A percentile compares a stretch with the other conserved stretches of the same genome.
These are phyloP conservation scores for Chouioia cunea DNA, from an alignment of 2,888 invertebrate species.

Conservation along the genomic window DNA sequence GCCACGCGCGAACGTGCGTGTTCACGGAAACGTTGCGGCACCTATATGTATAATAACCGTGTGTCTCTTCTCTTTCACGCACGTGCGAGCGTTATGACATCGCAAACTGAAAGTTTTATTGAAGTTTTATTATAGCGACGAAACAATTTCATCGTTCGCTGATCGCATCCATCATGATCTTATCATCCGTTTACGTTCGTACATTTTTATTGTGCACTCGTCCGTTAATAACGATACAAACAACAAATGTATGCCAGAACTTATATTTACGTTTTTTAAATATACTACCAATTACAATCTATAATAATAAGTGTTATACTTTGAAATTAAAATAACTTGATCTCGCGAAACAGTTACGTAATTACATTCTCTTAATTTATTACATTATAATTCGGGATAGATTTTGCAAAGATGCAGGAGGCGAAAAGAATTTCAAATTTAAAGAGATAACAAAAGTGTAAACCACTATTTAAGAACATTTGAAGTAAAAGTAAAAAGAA, in stretches of 20 bases:
- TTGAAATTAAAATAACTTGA: too few species aligned
- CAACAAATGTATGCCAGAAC: too few species aligned
- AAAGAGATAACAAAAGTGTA: too few species aligned
- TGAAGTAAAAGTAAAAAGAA: too few species aligned
- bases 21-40: background rate
- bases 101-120: background rate
- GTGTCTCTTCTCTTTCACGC: background rate
- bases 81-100: background rate
- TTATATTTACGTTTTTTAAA: background rate
- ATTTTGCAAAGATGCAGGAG: too few species aligned
- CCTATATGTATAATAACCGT: background rate
- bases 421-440: too few species aligned
- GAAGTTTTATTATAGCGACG: slow-evolving; percentile 2
- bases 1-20: slow-evolving; percentile 1
- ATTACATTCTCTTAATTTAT: too few species aligned
- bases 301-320: too few species aligned
- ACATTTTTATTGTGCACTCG: slow-evolving; percentile 8
- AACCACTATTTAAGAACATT: too few species aligned
- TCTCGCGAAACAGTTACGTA: too few species aligned
- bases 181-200: slow-evolving; percentile 4
- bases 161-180: background rate
- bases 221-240: background rate
- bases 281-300: background rate
- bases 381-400: too few species aligned
- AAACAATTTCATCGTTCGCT: slow-evolving; percentile 31